These are phyloP conservation scores for Gerris lacustris DNA, from an alignment of 2,888 invertebrate genomes.

Conservation along the genomic window DNA sequence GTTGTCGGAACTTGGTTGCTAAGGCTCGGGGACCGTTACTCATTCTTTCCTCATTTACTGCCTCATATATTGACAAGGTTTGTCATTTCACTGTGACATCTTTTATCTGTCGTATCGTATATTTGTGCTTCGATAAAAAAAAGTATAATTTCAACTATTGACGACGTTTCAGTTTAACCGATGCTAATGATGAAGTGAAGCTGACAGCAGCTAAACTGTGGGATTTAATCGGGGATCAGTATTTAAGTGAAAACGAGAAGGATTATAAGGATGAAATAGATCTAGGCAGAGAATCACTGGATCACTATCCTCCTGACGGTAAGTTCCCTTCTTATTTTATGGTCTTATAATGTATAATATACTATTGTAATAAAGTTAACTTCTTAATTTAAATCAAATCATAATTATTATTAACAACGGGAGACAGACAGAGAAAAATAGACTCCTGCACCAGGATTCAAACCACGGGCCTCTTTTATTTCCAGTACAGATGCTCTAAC, in stretches of 20 bases:
- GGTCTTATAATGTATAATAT: neutral
- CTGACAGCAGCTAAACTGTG: constrained; percentile 51
- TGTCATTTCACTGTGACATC: constrained; percentile 8
- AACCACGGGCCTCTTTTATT: too few species aligned
- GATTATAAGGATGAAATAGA: constrained; percentile 75
- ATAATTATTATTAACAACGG: constrained; percentile 14
- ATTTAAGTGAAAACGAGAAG: constrained; percentile 72
- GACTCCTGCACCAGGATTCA: too few species aligned
- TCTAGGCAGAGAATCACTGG: constrained; percentile 51
- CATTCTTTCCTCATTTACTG: constrained; percentile 73
- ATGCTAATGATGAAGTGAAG: constrained; percentile 62
- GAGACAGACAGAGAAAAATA: too few species aligned
- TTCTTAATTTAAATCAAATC: constrained; percentile 11
- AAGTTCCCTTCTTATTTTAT: constrained; percentile 9
- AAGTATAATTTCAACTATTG: too few species aligned
- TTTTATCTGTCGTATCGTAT: too few species aligned
- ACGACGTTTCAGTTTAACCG: constrained; percentile 49
- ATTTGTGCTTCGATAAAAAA: too few species aligned
- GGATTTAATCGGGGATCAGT: constrained; percentile 62
- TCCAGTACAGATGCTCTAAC: too few species aligned
- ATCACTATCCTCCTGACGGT: constrained; percentile 60
- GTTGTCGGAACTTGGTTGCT: constrained; percentile 69
- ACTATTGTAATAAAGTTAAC: constrained; percentile 4
- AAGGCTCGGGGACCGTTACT: constrained; percentile 70
- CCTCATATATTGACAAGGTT: constrained; percentile 74